Percentiles rank a stretch among this genome's conserved stretches.
Evolutionary conservation across 2,888 invertebrate species (phyloP).

Genomic region (Drosophila gaucha): DNA sequence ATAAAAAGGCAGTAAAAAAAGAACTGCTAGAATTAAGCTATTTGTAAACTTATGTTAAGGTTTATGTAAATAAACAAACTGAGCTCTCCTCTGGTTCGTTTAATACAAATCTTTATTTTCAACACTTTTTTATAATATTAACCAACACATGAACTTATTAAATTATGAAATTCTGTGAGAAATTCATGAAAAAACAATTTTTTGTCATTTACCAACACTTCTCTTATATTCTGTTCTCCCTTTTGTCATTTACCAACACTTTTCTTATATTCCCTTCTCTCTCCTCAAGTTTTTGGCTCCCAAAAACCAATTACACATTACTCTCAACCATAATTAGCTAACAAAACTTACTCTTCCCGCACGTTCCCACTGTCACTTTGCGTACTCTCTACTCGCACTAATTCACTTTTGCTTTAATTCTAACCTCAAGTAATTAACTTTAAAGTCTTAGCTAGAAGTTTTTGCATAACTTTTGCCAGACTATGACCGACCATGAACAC

Average conservation of each 20-base stretch:
- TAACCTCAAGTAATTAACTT: constrained; percentile 28
- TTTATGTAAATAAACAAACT: not conserved
- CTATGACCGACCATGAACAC: not conserved
- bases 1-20: constrained; percentile 5
- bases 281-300: too few species aligned
- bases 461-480: constrained; percentile 18
- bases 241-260: constrained; percentile 1
- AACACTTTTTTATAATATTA: too few species aligned
- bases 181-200: too few species aligned
- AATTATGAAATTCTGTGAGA: too few species aligned
- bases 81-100: not conserved
- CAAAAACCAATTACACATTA: not conserved
- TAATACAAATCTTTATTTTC: too few species aligned
- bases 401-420: not conserved
- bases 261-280: not conserved
- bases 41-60: constrained; percentile 1
- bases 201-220: not conserved
- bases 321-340: not conserved
- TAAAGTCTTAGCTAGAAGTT: constrained; percentile 9
- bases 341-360: not conserved
- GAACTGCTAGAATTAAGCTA: constrained; percentile 12
- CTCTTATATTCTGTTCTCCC: not conserved
- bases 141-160: too few species aligned
- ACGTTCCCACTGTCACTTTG: not conserved
- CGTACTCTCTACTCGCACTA: not conserved